Evolutionary conservation across 2,888 invertebrate species (phyloP).

Genomic region (Chaetogeoica ovagalla): DNA sequence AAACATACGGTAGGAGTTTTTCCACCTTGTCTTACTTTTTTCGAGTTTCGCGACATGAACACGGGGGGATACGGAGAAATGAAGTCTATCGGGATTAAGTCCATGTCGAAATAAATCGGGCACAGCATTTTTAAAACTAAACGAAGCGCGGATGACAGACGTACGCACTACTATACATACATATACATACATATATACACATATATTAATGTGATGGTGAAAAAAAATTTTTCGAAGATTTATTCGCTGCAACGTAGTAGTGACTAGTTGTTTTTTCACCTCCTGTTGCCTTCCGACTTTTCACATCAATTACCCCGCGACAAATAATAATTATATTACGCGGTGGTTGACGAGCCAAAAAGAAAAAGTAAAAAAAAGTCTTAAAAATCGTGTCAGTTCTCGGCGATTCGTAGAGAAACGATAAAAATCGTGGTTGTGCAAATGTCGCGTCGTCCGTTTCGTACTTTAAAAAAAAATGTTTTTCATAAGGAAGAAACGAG

Average conservation of each 20-base stretch:
- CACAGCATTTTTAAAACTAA: constrained; percentile 43
- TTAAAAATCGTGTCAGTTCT: no score
- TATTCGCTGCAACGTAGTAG: constrained; percentile 2
- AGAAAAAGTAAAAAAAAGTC: no score
- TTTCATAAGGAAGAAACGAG: no score
- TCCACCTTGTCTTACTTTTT: constrained; percentile 4
- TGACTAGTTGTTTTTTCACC: constrained; percentile 1
- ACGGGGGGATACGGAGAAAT: constrained; percentile 4
- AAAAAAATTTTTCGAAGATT: constrained; percentile 14
- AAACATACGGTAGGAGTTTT: constrained; percentile 1
- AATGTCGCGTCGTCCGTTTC: no score
- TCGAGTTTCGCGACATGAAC: constrained; percentile 11
- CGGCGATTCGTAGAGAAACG: no score
- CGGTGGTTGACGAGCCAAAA: background rate
- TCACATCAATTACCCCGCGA: no score
- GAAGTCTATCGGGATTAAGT: constrained; percentile 42
- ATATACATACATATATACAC: no score
- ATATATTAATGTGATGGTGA: no score
- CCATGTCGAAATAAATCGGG: constrained; percentile 46
- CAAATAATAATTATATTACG: no score
- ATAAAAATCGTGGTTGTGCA: no score
- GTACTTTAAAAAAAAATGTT: no score
- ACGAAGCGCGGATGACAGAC: constrained; percentile 49
- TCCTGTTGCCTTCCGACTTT: constrained; percentile 7
- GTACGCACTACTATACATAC: background rate